Base-by-base conservation (phyloP, 2,113 vertebrate genomes). In the Columba livia region DNA sequence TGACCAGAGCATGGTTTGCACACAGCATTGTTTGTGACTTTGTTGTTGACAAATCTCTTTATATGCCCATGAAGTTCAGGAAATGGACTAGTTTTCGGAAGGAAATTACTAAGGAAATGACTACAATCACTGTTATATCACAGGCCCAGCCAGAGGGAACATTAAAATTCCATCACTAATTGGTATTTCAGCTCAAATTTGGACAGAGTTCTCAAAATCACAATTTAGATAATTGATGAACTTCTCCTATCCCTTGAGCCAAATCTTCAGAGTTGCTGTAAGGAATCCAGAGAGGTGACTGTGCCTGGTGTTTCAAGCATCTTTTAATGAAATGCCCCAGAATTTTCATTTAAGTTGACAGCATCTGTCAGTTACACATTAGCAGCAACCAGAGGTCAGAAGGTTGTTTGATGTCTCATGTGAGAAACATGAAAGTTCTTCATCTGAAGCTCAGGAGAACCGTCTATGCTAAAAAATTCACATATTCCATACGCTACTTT, bases 81-180 rank as follows among this genome's bases (percentile, higher is more conserved):
- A 97, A 94, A 77, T 89, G 64, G 67, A 78, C 58, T 60, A 80
- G 85, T 87, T 78, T 95, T 88, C 0, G 0, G 74, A 89, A 95
- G 91, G 94, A 92, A 94, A 94, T 94, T 88, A 53, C 94, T 79
- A 25, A 88, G 93, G 84, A 96, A 97, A 93, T 88, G 8, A 81
- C 80, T 62, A 58, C 65, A 79, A 79, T 92, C 83, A 84, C 40
- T 61, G 64, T 38, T 79, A 15, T 25, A 65, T 70, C 75, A 65
- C 62, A 92, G 84, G 61, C 54, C 69, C 56, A 91, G 88, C 77
- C 80, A 94, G 73, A 82, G 26, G 47, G 73, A 89, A 58, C 93
- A 85, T 94, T 90, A 92, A 90, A 90, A 96, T 95, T 96, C 86
- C 84, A 81, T 73, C 40, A 79, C 32, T 90, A 78, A 82, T 79